Conservation (phyloP, 2,113 vertebrate genomes). For the Podilymbus podiceps region DNA sequence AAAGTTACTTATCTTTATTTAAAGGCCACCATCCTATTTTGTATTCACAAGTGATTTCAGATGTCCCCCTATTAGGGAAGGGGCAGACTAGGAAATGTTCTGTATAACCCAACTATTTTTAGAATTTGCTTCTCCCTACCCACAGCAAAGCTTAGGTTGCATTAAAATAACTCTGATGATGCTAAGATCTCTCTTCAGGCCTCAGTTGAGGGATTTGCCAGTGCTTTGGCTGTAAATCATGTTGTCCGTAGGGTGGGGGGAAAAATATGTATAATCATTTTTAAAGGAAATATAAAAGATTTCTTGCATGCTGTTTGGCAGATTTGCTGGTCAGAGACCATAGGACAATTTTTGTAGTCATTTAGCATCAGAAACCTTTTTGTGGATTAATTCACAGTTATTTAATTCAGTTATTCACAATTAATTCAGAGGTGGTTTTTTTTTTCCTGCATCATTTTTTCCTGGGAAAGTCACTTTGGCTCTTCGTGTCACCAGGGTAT, state of each 20-base stretch:
- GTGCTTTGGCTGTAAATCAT: not conserved
- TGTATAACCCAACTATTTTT: not conserved
- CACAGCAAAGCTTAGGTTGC: not conserved
- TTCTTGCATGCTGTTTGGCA: not conserved
- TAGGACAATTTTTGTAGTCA: not conserved
- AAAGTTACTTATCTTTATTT: not conserved
- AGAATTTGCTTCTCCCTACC: not conserved
- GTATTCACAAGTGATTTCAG: not conserved
- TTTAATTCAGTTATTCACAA: no score
- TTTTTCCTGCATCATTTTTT: not conserved
- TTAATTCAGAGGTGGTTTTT: rapidly evolving
- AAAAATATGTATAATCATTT: not conserved
- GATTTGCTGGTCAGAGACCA: not conserved
- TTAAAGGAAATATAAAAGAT: not conserved
- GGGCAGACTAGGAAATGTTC: not conserved
- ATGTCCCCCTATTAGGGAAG: not conserved
- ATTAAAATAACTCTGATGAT: not conserved
- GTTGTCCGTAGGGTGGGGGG: not conserved
- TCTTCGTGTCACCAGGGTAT: not conserved
- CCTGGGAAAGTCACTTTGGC: rapidly evolving
- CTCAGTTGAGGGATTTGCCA: not conserved
- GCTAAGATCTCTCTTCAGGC: not conserved
- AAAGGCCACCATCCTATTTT: not conserved
- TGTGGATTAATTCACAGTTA: no score
- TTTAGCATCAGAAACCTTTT: not conserved